Evolutionary conservation across 1,140 invertebrate species (phyloP).

Genomic region (Diorhabda elongata): DNA sequence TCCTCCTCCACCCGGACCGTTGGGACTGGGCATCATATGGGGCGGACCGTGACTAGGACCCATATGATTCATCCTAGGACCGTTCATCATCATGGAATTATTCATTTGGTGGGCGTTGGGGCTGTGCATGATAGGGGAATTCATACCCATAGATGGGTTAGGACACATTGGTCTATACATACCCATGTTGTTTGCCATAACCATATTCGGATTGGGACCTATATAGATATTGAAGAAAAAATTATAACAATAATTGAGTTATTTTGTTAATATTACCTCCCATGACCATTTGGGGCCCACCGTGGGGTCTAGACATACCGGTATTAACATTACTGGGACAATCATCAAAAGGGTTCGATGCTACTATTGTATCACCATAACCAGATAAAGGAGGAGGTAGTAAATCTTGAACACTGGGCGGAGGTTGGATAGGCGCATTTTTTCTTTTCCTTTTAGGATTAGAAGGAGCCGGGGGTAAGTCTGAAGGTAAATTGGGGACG

Average conservation of each 20-base stretch:
- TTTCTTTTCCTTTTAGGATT: conserved; percentile 67
- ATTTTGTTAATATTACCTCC: conserved; percentile 49
- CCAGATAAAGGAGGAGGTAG: conserved; percentile 77
- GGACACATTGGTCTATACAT: conserved; percentile 57
- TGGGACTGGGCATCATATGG: conserved; percentile 45
- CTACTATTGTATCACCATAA: conserved; percentile 90
- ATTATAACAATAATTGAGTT: not conserved
- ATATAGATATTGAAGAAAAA: conserved; percentile 13
- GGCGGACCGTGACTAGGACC: conserved; percentile 35
- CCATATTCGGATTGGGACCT: conserved; percentile 47
- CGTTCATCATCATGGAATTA: conserved; percentile 45
- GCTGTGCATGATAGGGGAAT: conserved; percentile 56
- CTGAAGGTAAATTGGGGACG: conserved; percentile 56
- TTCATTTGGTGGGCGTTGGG: conserved; percentile 43
- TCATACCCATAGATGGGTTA: conserved; percentile 45
- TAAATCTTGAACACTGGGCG: conserved; percentile 68
- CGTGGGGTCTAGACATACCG: conserved; percentile 56
- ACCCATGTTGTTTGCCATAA: conserved; percentile 47
- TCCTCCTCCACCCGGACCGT: conserved; percentile 35
- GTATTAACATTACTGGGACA: conserved; percentile 64
- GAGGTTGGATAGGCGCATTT: conserved; percentile 55
- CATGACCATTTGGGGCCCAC: conserved; percentile 47
- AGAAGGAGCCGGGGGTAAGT: conserved; percentile 59
- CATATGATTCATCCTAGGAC: conserved; percentile 41
- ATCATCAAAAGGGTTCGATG: conserved; percentile 94